phyloP scores from a whole-genome alignment of 2,888 invertebrate genomes.

The Gari tellinella region DNA sequence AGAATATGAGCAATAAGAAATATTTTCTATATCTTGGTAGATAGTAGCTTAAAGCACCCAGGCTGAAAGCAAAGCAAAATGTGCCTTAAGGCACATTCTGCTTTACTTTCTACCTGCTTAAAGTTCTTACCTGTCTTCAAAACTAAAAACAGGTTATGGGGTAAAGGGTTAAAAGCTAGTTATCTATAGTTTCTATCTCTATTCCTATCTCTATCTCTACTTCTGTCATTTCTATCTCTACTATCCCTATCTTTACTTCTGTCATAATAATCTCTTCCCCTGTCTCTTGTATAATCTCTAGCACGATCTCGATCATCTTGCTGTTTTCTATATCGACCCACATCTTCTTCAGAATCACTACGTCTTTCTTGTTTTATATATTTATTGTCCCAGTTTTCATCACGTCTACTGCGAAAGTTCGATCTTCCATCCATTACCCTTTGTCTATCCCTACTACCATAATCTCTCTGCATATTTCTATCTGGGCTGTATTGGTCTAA shows the following conservation, averaged over 20 bases:
- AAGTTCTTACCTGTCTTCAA: too few relatives aligned
- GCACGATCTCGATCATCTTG: constrained; percentile 83
- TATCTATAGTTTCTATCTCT: constrained; percentile 11
- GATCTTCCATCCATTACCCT: constrained; percentile 26
- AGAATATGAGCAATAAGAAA: too few relatives aligned
- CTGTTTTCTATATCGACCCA: constrained; percentile 57
- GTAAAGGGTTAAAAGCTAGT: too few relatives aligned
- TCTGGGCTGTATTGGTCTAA: too few relatives aligned
- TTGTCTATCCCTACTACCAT: constrained; percentile 18
- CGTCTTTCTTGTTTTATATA: constrained; percentile 24
- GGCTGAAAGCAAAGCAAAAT: too few relatives aligned
- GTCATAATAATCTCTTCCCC: constrained; percentile 21
- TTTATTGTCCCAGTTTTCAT: constrained; percentile 44
- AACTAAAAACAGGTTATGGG: too few relatives aligned
- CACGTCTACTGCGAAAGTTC: background rate
- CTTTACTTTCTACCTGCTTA: too few relatives aligned
- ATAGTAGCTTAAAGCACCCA: too few relatives aligned
- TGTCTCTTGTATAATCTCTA: constrained; percentile 73
- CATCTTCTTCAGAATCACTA: constrained; percentile 7
- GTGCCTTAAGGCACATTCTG: too few relatives aligned
- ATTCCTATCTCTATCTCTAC: background rate
- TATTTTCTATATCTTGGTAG: too few relatives aligned
- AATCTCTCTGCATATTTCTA: background rate
- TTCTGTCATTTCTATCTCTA: background rate
- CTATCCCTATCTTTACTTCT: constrained; percentile 21